phyloP scores from a whole-genome alignment of 2,888 invertebrate genomes.

The Boloria selene region DNA sequence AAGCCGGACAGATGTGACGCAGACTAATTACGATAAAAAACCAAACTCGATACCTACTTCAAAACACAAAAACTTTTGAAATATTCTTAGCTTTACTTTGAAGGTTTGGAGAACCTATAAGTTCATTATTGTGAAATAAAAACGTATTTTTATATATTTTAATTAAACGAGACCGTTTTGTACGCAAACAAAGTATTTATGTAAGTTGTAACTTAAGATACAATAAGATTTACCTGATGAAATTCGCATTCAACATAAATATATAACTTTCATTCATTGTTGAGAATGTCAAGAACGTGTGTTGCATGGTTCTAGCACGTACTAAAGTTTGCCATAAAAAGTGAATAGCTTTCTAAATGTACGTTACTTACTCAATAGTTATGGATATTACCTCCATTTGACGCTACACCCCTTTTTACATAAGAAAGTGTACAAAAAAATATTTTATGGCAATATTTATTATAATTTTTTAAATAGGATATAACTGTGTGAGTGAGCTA shows the following conservation, averaged over 20 bases:
- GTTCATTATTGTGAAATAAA: not conserved
- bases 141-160: not conserved
- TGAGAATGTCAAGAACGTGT: constrained; percentile 23
- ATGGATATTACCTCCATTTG: constrained; percentile 35
- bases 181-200: too few relatives aligned
- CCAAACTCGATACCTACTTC: constrained; percentile 48
- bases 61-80: constrained; percentile 29
- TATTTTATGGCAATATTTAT: constrained; percentile 17
- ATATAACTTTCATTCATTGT: constrained; percentile 2
- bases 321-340: constrained; percentile 33
- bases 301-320: constrained; percentile 27
- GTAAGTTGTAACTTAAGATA: not conserved
- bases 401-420: constrained; percentile 26
- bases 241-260: constrained; percentile 11
- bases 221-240: not conserved
- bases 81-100: constrained; percentile 6
- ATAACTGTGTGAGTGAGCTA: too few relatives aligned
- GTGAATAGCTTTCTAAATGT: constrained; percentile 28
- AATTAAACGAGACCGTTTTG: too few relatives aligned
- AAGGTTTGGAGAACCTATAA: constrained; percentile 6
- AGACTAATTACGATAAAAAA: constrained; percentile 64
- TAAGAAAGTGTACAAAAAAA: not conserved
- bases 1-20: constrained; percentile 68
- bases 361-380: constrained; percentile 30
- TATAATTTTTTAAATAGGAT: too few relatives aligned